Evolutionary conservation across 2,888 invertebrate genomes (phyloP), one percentile per base, ranked within the genome.

Genomic region (Drosophila borealis): DNA sequence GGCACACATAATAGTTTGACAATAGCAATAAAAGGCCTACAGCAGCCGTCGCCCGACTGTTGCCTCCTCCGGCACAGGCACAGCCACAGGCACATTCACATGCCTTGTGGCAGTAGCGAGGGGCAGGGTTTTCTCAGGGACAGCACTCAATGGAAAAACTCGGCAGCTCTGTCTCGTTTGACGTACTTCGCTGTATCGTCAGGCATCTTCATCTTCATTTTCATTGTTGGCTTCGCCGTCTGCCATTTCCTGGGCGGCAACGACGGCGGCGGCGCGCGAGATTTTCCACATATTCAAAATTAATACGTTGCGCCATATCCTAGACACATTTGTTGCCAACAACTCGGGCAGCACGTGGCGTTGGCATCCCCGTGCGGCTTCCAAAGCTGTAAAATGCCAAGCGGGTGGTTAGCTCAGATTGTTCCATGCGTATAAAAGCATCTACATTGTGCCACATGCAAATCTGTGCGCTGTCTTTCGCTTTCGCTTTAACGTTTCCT

Each of bases 281-380:
- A 88, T 86, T 83, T 86, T 85, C 88, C 82, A 88, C 88, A 89
- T 89, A 86, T 86, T 89, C 88, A 86, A 86, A 86, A 86, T 86
- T 86, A 86, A 86, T 86, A 85, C 85, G 85, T 86, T 89, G 70
- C 78, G 79, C 80, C 85, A 88, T 88, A 88, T 85, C 82, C 85
- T 86, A 89, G 89, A 87, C 85, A 74, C 89, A 86, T 86, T 86
- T 89, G 88, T 88, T 63, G 50, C 45, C n/a, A 73, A 57, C 50
- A 72, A 59, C 57, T 70, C 61, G 34, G 34, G 46, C 79, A 77
- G 79, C 70, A 81, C 81, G 84, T 72, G 78, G 78, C 83, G 29
- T 29, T 29, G 29, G 46, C 36, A 34, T 84, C 76, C 88, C 85
- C 56, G 66, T 59, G 67, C 82, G 81, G 70, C 88, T 59, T 79